phyloP scores from a whole-genome alignment of 2,888 invertebrate species.

The Alloscopus bannaensis region DNA sequence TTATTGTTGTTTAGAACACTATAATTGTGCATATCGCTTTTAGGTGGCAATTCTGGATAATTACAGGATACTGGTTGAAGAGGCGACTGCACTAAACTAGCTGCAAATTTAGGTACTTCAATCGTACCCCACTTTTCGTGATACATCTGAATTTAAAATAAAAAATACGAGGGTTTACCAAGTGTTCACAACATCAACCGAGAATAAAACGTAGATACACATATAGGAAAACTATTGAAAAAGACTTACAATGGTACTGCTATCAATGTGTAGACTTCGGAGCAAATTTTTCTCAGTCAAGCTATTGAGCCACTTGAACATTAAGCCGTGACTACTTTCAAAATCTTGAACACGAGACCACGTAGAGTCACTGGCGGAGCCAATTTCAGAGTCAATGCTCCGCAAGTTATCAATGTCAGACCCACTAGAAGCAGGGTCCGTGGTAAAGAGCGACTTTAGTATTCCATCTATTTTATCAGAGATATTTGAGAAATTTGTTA shows the following conservation, averaged over 20 bases:
- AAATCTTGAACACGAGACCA: conserved; percentile 70
- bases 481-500: conserved; percentile 26
- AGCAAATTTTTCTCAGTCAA: conserved; percentile 65
- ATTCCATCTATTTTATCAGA: conserved; percentile 48
- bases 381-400: conserved; percentile 64
- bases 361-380: conserved; percentile 24
- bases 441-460: conserved; percentile 60
- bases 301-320: conserved; percentile 70
- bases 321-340: conserved; percentile 69
- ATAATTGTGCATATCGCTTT: conserved; percentile 17
- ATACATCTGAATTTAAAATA: conserved; percentile 61
- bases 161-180: background rate
- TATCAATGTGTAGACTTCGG: conserved; percentile 68
- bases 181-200: background rate
- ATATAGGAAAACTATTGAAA: too few relatives aligned
- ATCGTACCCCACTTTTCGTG: conserved; percentile 70
- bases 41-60: conserved; percentile 22
- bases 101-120: conserved; percentile 72
- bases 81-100: conserved; percentile 67
- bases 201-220: too few relatives aligned
- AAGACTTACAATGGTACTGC: conserved; percentile 67
- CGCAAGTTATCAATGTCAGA: conserved; percentile 20
- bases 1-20: conserved; percentile 36
- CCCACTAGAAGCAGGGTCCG: background rate
- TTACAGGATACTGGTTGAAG: conserved; percentile 66